Evolutionary conservation across 2,797 vertebrate genomes (phyloP), one percentile per base, ranked within the genome.

Genomic region (Garrulus glandarius): DNA sequence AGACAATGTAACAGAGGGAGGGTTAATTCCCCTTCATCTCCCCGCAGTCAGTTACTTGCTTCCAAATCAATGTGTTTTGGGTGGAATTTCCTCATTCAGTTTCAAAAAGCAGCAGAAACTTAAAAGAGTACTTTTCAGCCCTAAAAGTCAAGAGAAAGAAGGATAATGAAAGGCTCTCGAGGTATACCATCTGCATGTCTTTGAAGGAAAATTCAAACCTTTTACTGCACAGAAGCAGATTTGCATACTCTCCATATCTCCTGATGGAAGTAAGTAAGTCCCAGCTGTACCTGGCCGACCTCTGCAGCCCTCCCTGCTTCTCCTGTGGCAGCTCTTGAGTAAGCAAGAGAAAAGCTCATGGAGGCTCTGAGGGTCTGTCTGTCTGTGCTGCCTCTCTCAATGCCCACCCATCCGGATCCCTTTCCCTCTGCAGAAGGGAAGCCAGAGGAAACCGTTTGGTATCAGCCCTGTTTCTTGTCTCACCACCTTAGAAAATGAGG

Each of bases 121-220:
- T 89, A 56, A 80, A 79, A 78, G 87, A 67, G 44, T 44, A 41
- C 68, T 74, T 90, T 89, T 59, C 52, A 75, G 47, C 22, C 68
- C 53, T 41, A 24, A 77, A 89, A 89, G 52, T 68, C 39, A 44
- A 74, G 65, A 30, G n/a, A 60, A 91, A 43, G 67, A 50, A 56
- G 15, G 32, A 65, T 50, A 60, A 57, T 39, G 81, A 41, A 88
- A n/a, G 63, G 52, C 19, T 78, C 94, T 94, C 77, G 87, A 90
- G 59, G 78, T 69, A 84, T 37, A 76, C 59, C n/a, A 59, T 94
- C 84, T 94, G 64, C 88, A 72, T 95, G 94, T 92, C 77, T 95
- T 94, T 93, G 92, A 89, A 94, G 83, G 93, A 96, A 97, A 94
- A 57, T 77, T 84, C 59, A 83, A 65, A 92, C 49, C 84, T 94